phyloP scores from a whole-genome alignment of 2,113 vertebrate species.

The Callipepla californica region DNA sequence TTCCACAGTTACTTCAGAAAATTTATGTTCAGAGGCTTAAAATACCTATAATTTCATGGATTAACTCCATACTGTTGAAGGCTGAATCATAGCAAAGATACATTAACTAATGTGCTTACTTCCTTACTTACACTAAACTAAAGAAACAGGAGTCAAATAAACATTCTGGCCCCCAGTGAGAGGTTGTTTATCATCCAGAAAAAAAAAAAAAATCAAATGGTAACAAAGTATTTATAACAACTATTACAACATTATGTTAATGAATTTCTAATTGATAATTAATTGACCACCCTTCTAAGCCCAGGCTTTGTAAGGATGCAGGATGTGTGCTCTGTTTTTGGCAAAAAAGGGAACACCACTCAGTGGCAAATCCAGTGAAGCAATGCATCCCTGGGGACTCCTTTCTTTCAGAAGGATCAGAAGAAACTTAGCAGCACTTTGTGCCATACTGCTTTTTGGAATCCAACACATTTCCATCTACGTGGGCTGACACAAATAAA shows the following conservation, averaged over 20 bases:
- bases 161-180: background rate
- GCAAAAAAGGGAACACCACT: background rate
- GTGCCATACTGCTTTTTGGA: background rate
- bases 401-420: background rate
- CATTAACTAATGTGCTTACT: background rate
- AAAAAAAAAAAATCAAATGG: background rate
- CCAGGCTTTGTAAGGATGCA: background rate
- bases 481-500: background rate
- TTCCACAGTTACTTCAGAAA: background rate
- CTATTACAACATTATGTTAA: background rate
- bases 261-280: rapidly evolving
- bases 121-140: background rate
- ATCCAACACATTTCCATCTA: background rate
- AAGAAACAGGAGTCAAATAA: background rate
- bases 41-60: background rate
- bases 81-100: background rate
- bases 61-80: background rate
- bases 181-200: background rate
- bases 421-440: background rate
- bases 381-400: background rate
- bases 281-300: background rate
- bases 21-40: background rate
- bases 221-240: background rate
- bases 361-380: background rate
- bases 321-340: background rate